phyloP scores from a whole-genome alignment of 2,888 invertebrate genomes.

The Agrilus biguttatus region DNA sequence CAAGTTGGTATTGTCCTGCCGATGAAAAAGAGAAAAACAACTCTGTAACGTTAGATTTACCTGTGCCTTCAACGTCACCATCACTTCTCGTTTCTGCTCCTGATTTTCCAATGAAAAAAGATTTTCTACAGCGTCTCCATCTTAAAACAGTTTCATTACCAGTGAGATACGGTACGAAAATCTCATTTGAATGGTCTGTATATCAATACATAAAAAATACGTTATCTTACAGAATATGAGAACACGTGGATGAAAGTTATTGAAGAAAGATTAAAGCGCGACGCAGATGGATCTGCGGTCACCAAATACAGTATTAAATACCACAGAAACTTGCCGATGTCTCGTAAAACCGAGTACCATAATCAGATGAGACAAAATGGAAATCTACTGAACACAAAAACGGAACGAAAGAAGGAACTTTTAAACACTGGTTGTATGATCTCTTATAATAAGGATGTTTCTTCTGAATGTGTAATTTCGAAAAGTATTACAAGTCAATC shows the following conservation, averaged over 20 bases:
- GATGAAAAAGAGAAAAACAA: slow-evolving; percentile 19
- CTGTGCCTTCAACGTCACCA: slow-evolving; percentile 36
- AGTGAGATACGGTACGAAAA: slow-evolving; percentile 41
- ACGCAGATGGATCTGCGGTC: slow-evolving; percentile 30
- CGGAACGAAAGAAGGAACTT: too few species aligned
- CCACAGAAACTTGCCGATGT: too few species aligned
- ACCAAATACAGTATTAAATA: slow-evolving; percentile 31
- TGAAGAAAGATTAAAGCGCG: slow-evolving; percentile 44
- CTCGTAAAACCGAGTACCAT: too few species aligned
- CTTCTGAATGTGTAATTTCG: neutral
- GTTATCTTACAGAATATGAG: slow-evolving; percentile 33
- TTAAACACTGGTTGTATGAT: too few species aligned
- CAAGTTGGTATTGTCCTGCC: slow-evolving; percentile 25
- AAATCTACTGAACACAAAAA: too few species aligned
- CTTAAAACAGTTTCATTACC: slow-evolving; percentile 39
- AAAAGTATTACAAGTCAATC: neutral
- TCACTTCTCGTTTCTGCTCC: slow-evolving; percentile 31
- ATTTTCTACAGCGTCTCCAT: slow-evolving; percentile 43
- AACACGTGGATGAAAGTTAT: slow-evolving; percentile 47
- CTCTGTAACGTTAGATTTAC: slow-evolving; percentile 28
- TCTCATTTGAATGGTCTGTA: neutral
- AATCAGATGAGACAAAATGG: too few species aligned
- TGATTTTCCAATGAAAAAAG: slow-evolving; percentile 40
- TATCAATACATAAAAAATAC: neutral
- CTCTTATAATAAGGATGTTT: too few species aligned